A percentile compares a stretch with the other conserved stretches of the same genome.
Conservation (phyloP, 1,140 invertebrate genomes). For the Diplogasteroides magnus region DNA sequence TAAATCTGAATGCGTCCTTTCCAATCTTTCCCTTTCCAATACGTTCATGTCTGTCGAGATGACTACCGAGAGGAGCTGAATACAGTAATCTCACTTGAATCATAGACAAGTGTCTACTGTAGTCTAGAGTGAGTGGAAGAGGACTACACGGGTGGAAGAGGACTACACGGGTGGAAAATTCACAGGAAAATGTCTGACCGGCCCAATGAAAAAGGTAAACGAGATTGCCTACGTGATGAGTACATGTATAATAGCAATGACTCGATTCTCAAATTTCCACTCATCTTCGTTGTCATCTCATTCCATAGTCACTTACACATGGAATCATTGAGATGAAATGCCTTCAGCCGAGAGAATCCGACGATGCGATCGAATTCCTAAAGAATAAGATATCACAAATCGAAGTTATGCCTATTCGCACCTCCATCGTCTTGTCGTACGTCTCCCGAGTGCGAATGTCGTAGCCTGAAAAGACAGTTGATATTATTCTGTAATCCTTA, state of each 20-base stretch:
- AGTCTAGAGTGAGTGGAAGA: too few relatives aligned
- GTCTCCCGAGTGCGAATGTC: conserved; percentile 57
- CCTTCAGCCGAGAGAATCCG: conserved; percentile 61
- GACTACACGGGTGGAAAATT: too few relatives aligned
- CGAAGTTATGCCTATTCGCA: too few relatives aligned
- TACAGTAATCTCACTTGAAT: too few relatives aligned
- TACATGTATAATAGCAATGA: too few relatives aligned
- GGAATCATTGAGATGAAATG: conserved; percentile 62
- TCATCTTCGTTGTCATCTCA: background rate
- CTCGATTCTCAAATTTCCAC: too few relatives aligned
- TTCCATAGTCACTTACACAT: conserved; percentile 55
- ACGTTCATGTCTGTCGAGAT: conserved; percentile 60
- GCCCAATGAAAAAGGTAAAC: conserved; percentile 19
- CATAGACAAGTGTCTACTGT: too few relatives aligned
- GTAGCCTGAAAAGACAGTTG: conserved; percentile 59
- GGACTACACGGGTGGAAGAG: too few relatives aligned
- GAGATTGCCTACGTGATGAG: too few relatives aligned
- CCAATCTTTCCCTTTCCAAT: conserved; percentile 62
- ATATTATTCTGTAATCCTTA: too few relatives aligned
- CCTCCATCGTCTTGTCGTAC: conserved; percentile 56
- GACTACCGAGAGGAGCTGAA: conserved; percentile 57
- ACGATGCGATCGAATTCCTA: conserved; percentile 59
- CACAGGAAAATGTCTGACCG: too few relatives aligned
- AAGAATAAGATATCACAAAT: too few relatives aligned
- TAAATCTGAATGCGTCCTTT: conserved; percentile 53